These are phyloP conservation scores for Strongylocentrotus purpuratus DNA, from an alignment of 35 echinoderm and acorn worm genomes.

Conservation along the genomic window DNA sequence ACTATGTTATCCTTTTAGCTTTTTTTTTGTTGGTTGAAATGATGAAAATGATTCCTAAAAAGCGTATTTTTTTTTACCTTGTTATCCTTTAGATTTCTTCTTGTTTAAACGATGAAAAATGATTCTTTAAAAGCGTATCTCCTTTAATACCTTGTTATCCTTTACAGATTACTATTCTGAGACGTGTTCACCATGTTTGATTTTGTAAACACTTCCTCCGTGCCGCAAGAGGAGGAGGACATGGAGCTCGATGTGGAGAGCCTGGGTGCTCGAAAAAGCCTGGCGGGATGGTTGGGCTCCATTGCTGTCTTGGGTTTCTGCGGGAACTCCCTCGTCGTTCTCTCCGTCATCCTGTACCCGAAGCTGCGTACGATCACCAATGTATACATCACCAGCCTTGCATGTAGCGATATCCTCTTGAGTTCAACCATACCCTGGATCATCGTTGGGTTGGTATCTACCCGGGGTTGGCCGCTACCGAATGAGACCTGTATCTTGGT, in stretches of 20 bases:
- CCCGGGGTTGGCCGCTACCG: slow-evolving; percentile 67
- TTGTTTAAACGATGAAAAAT: too few relatives aligned
- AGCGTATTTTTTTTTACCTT: too few relatives aligned
- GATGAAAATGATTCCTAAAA: too few relatives aligned
- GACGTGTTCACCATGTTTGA: not conserved
- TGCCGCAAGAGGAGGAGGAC: not conserved
- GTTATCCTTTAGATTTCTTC: too few relatives aligned
- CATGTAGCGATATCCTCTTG: slow-evolving; percentile 68
- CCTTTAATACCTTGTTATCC: not conserved
- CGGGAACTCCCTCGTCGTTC: slow-evolving; percentile 82
- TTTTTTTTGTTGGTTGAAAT: too few relatives aligned
- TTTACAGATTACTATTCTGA: not conserved
- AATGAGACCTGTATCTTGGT: slow-evolving; percentile 58
- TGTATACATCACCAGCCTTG: slow-evolving; percentile 91
- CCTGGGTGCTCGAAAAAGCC: not conserved
- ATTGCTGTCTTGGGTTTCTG: slow-evolving; percentile 69
- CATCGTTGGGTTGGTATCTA: slow-evolving; percentile 61
- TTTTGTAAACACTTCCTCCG: not conserved
- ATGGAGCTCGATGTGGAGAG: not conserved
- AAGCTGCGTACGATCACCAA: slow-evolving; percentile 88
- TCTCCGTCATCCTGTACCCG: slow-evolving; percentile 67
- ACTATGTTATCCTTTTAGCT: too few relatives aligned
- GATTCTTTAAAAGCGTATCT: too few relatives aligned
- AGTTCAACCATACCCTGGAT: slow-evolving; percentile 78
- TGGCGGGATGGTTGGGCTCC: slow-evolving; percentile 22